These are phyloP conservation scores for Tiaroga cobitis DNA, from an alignment of 2,797 vertebrate genomes.

Conservation along the genomic window DNA sequence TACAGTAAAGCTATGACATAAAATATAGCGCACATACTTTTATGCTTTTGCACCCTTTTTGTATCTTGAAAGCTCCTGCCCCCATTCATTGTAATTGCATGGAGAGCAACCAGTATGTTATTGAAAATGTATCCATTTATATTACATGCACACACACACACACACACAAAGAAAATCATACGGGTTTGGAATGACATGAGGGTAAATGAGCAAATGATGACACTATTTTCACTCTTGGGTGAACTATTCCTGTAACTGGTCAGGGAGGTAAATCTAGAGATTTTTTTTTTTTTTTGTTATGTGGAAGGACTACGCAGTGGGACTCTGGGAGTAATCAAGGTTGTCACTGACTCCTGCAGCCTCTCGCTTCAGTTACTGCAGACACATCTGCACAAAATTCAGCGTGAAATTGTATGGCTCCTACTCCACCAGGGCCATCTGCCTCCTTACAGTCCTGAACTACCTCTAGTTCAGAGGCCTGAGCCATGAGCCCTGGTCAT, in stretches of 20 bases:
- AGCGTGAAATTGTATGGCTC: slow-evolving; percentile 93
- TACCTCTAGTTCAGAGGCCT: slow-evolving; percentile 32
- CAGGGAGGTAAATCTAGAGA: background rate
- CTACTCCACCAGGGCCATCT: slow-evolving; percentile 82
- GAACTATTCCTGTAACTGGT: slow-evolving; percentile 16
- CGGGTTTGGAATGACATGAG: background rate
- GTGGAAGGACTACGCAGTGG: slow-evolving; percentile 57
- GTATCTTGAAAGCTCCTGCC: background rate
- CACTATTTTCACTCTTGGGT: slow-evolving; percentile 37
- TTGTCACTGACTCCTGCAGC: slow-evolving; percentile 77
- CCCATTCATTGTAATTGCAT: background rate
- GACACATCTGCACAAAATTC: slow-evolving; percentile 90
- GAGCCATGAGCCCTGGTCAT: slow-evolving; percentile 3
- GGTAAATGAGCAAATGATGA: slow-evolving; percentile 32
- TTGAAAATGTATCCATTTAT: slow-evolving; percentile 6
- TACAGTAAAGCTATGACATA: background rate
- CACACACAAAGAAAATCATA: background rate
- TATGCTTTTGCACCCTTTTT: background rate
- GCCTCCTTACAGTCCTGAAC: slow-evolving; percentile 62
- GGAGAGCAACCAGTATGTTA: background rate
- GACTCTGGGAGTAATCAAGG: slow-evolving; percentile 66
- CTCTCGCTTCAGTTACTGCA: slow-evolving; percentile 83
- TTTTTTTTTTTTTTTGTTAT: background rate
- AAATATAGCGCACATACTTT: background rate
- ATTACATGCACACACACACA: background rate